A percentile compares a stretch with the other conserved stretches of the same genome.
These are phyloP conservation scores for Myodes glareolus DNA, from an alignment of 2,113 vertebrate species.

Conservation along the genomic window DNA sequence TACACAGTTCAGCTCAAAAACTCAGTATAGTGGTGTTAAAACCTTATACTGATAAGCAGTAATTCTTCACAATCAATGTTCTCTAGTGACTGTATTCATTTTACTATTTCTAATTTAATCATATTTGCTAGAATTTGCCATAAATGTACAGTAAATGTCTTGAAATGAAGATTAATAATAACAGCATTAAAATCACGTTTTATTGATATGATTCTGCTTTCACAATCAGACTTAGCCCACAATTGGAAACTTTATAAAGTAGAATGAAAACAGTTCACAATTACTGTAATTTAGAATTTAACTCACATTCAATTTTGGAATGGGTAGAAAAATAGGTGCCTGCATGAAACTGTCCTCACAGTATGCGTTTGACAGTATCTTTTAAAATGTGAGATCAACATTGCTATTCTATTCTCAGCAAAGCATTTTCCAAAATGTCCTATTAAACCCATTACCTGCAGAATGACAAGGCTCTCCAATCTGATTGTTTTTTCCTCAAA, in stretches of 20 bases:
- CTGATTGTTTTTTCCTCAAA: slow-evolving; percentile 83
- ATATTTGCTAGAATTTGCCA: slow-evolving; percentile 20
- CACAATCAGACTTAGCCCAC: slow-evolving; percentile 70
- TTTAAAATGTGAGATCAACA: slow-evolving; percentile 83
- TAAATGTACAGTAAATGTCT: slow-evolving; percentile 54
- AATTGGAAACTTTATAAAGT: slow-evolving; percentile 71
- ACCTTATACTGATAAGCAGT: neutral
- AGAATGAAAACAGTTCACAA: slow-evolving; percentile 81
- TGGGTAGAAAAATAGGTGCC: slow-evolving; percentile 69
- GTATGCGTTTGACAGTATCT: slow-evolving; percentile 69
- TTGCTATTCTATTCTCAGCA: slow-evolving; percentile 77
- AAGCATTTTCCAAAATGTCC: slow-evolving; percentile 77
- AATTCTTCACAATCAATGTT: neutral
- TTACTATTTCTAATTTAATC: slow-evolving; percentile 49
- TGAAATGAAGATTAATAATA: slow-evolving; percentile 52
- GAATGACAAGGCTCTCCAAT: slow-evolving; percentile 79
- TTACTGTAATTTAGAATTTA: slow-evolving; percentile 87
- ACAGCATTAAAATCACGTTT: slow-evolving; percentile 73
- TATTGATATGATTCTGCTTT: slow-evolving; percentile 68
- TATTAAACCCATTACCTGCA: slow-evolving; percentile 80
- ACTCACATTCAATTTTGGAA: slow-evolving; percentile 81
- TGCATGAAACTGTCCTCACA: slow-evolving; percentile 52
- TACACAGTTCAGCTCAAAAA: neutral
- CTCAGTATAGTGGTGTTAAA: neutral
- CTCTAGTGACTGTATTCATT: neutral